Evolutionary conservation across 1,140 invertebrate species (phyloP).

Genomic region (Elymnias hypermnestra): DNA sequence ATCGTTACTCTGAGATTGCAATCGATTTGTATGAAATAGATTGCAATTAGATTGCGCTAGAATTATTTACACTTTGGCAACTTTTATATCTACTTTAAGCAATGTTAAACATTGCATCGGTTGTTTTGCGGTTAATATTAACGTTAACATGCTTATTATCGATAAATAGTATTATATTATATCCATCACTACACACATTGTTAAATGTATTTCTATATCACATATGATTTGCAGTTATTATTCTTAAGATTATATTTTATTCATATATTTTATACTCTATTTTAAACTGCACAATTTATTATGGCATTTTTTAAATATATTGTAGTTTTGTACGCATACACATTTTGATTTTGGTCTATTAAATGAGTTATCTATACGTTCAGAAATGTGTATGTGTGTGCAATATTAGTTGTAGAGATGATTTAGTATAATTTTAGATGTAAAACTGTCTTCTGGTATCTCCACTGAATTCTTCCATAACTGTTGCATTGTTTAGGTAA

Average conservation of each 20-base stretch:
- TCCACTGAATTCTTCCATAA: conserved; percentile 50
- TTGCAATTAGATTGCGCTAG: conserved; percentile 70
- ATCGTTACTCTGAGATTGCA: conserved; percentile 3
- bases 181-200: conserved; percentile 50
- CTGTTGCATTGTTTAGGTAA: conserved; percentile 53
- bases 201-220: conserved; percentile 50
- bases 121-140: conserved; percentile 38
- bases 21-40: conserved; percentile 28
- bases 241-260: conserved; percentile 70
- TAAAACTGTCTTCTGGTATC: conserved; percentile 31
- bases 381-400: conserved; percentile 74
- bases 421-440: conserved; percentile 57
- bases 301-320: conserved; percentile 56
- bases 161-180: conserved; percentile 32
- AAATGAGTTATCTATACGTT: conserved; percentile 43
- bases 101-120: conserved; percentile 65
- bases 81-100: conserved; percentile 29
- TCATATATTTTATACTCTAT: conserved; percentile 69
- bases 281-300: conserved; percentile 72
- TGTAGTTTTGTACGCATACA: conserved; percentile 70
- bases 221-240: conserved; percentile 69
- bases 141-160: conserved; percentile 31
- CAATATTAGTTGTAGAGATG: conserved; percentile 70
- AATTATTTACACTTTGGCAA: conserved; percentile 49
- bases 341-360: conserved; percentile 43